These are phyloP conservation scores for Hystrix cristata DNA, from an alignment of 2,113 vertebrate species.

Conservation along the genomic window DNA sequence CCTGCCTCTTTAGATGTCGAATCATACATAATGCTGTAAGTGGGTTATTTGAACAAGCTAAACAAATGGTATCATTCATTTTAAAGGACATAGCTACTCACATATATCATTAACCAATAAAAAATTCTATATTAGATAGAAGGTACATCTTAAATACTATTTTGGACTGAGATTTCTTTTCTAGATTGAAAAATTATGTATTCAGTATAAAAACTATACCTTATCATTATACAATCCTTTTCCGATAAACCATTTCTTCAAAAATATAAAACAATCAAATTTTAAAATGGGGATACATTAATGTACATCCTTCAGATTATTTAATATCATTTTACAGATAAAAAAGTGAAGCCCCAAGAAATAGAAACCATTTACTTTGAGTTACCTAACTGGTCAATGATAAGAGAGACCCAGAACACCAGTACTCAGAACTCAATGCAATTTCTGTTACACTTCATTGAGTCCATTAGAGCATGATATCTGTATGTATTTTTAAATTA, in stretches of 20 bases:
- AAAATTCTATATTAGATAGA: neutral
- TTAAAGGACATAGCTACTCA: neutral
- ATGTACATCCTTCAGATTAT: neutral
- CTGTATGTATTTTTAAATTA: slow-evolving; percentile 63
- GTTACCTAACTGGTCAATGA: neutral
- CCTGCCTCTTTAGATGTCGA: neutral
- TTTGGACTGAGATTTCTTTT: neutral
- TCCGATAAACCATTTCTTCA: neutral
- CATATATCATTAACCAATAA: slow-evolving; percentile 10
- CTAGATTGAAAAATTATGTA: slow-evolving; percentile 1
- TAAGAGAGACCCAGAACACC: neutral
- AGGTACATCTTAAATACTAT: neutral
- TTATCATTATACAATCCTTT: neutral
- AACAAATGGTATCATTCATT: neutral
- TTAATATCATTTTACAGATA: slow-evolving; percentile 7
- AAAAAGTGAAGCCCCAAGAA: neutral
- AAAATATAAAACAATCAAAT: slow-evolving; percentile 24
- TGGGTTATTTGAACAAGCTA: neutral
- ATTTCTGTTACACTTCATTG: neutral
- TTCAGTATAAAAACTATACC: neutral
- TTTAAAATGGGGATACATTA: neutral
- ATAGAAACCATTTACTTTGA: neutral
- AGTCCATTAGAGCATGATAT: neutral
- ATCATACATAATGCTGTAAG: neutral
- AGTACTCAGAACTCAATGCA: neutral